A percentile compares a stretch with the other conserved stretches of the same genome.
Conservation (phyloP, 2,888 invertebrate genomes). For the Callinectes sapidus region DNA sequence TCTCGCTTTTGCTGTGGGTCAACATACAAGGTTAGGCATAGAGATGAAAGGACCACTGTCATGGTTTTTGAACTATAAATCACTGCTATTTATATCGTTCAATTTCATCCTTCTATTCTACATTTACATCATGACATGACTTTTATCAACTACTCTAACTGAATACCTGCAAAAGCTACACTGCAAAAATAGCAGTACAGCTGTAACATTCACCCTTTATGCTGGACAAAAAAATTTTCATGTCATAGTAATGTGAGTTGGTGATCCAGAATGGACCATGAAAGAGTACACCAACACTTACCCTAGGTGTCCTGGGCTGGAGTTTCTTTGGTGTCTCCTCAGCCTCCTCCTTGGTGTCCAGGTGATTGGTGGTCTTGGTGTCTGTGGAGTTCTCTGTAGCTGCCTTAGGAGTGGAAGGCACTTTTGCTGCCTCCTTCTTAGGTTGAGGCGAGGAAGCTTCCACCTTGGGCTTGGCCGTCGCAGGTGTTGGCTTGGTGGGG, state of each 20-base stretch:
- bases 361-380: slow-evolving; percentile 57
- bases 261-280: neutral
- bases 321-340: slow-evolving; percentile 57
- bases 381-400: slow-evolving; percentile 40
- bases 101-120: too few species aligned
- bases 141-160: too few species aligned
- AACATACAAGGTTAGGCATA: neutral
- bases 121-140: too few species aligned
- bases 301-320: slow-evolving; percentile 52
- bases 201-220: too few species aligned
- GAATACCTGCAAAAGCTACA: too few species aligned
- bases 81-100: neutral
- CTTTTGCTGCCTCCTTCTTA: slow-evolving; percentile 52
- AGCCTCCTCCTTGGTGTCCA: slow-evolving; percentile 43
- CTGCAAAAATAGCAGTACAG: too few species aligned
- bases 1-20: slow-evolving; percentile 60
- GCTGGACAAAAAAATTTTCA: neutral
- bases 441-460: slow-evolving; percentile 42
- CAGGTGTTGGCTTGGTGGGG: slow-evolving; percentile 38
- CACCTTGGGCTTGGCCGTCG: slow-evolving; percentile 40
- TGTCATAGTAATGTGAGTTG: neutral
- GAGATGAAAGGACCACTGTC: neutral
- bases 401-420: slow-evolving; percentile 36
- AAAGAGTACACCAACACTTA: slow-evolving; percentile 1
- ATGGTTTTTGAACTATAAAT: neutral